Evolutionary conservation across 1,140 invertebrate genomes (phyloP), one percentile per base, ranked within the genome.

Genomic region (Zaprionus gabonicus): DNA sequence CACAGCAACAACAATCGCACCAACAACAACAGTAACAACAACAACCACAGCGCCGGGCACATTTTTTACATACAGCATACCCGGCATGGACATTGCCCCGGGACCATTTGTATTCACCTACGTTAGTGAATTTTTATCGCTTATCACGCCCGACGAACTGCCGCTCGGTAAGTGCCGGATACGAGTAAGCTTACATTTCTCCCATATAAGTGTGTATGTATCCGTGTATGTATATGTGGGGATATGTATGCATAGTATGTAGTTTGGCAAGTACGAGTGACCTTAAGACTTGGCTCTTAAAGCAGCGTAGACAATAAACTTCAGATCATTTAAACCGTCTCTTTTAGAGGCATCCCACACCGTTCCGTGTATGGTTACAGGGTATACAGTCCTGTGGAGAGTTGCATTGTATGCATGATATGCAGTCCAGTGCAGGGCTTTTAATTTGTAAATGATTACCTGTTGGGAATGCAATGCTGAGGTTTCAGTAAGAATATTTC

Each of bases 101-200:
- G 93, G 94, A 64, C 80, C 93, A 71, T 94, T 94, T 79, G 71
- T 93, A 59, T 95, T 95, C 78, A 93, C 94, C 66, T 95, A 94
- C 80, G 87, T 95, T 46, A 92, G 94, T 78, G 78, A 80, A 62
- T 94, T 95, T 80, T 83, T 95, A 66, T 93, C 93, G n/a, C 82
- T 93, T 76, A 92, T 95, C 74, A 94, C 94, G 81, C 94, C 94
- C 31, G 92, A 94, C 66, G 94, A 95, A 71, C 87, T 95, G 77
- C 94, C 94, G 49, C 76, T 93, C 36, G 94, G 94, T 95, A 92
- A 94, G 87, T 91, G 38, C 51, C 10, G 15, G 23, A 46, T 15
- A 17, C n/a, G n/a, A 46, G 41, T 44, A 17, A 44, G n/a, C 44
- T 64, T 59, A 71, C 55, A 69, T 69, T 55, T 65, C 3, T 53